phyloP scores from a whole-genome alignment of 2,888 invertebrate species.

The Epistrophe grossulariae region DNA sequence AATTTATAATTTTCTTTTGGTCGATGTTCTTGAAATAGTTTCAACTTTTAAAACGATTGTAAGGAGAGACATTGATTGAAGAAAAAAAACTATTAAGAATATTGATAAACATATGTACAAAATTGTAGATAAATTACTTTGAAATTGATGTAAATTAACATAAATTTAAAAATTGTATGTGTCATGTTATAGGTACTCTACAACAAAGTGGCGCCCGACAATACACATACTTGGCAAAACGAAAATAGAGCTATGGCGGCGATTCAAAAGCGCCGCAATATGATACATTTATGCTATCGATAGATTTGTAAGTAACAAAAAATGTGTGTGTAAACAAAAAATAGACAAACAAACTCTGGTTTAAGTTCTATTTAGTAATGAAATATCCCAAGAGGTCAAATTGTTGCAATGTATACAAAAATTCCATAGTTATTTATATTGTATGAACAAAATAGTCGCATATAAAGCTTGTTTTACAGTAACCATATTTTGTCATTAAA shows the following conservation, averaged over 20 bases:
- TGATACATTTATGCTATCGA: background rate
- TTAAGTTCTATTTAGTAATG: too few relatives aligned
- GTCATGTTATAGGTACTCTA: background rate
- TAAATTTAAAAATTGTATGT: conserved; percentile 15
- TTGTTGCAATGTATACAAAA: too few relatives aligned
- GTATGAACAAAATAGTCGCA: too few relatives aligned
- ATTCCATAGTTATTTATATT: too few relatives aligned
- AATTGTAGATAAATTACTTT: background rate
- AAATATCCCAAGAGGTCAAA: too few relatives aligned
- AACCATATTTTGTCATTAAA: too few relatives aligned
- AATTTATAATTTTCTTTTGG: conserved; percentile 18
- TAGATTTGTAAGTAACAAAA: background rate
- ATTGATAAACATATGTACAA: background rate
- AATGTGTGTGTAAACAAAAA: too few relatives aligned
- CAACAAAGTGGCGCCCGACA: conserved; percentile 29
- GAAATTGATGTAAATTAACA: conserved; percentile 32
- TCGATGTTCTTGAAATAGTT: conserved; percentile 16
- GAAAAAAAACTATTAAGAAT: background rate
- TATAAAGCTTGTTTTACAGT: too few relatives aligned
- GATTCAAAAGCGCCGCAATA: background rate
- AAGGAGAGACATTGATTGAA: conserved; percentile 11
- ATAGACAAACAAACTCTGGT: too few relatives aligned
- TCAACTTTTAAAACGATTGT: background rate
- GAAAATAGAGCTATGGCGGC: background rate
- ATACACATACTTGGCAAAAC: background rate